Evolutionary conservation across 2,797 vertebrate genomes (phyloP).

Genomic region (Gobionotothen gibberifrons): DNA sequence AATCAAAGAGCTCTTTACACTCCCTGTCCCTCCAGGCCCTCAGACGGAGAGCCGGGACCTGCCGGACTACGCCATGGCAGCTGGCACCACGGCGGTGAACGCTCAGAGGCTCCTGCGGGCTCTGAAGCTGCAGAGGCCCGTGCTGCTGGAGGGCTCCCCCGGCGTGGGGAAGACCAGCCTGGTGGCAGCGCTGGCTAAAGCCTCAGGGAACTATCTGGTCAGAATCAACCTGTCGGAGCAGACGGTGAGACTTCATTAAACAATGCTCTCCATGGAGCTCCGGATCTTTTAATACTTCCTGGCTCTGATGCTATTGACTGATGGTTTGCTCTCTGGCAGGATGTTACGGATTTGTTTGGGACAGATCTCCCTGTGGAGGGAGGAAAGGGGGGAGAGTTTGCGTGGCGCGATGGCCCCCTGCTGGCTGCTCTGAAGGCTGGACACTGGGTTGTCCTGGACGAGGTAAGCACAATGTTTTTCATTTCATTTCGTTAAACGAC

Average conservation of each 20-base stretch:
- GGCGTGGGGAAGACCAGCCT: constrained; percentile 98
- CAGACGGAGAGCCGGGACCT: constrained; percentile 79
- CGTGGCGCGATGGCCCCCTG: constrained; percentile 95
- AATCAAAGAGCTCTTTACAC: neutral
- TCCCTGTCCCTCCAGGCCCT: constrained; percentile 78
- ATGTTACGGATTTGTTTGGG: constrained; percentile 96
- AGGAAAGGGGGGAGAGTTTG: constrained; percentile 96
- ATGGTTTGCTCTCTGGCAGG: constrained; percentile 77
- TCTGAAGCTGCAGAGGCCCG: constrained; percentile 91
- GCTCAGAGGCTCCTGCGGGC: constrained; percentile 93
- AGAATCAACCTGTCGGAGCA: constrained; percentile 98
- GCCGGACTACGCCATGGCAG: constrained; percentile 90
- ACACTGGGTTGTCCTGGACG: constrained; percentile 97
- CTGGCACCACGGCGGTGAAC: constrained; percentile 94
- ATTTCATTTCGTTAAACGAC: too few species aligned
- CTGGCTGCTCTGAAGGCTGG: constrained; percentile 94
- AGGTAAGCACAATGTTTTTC: constrained; percentile 76
- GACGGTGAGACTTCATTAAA: constrained; percentile 83
- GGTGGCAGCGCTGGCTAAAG: constrained; percentile 93
- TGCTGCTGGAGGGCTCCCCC: constrained; percentile 96
- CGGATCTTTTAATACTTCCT: neutral
- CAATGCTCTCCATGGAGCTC: neutral
- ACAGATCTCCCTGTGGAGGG: constrained; percentile 98
- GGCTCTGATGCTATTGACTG: neutral
- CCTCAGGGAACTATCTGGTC: constrained; percentile 93